Conservation (phyloP, 2,113 vertebrate species). For the Thunnus thynnus region DNA sequence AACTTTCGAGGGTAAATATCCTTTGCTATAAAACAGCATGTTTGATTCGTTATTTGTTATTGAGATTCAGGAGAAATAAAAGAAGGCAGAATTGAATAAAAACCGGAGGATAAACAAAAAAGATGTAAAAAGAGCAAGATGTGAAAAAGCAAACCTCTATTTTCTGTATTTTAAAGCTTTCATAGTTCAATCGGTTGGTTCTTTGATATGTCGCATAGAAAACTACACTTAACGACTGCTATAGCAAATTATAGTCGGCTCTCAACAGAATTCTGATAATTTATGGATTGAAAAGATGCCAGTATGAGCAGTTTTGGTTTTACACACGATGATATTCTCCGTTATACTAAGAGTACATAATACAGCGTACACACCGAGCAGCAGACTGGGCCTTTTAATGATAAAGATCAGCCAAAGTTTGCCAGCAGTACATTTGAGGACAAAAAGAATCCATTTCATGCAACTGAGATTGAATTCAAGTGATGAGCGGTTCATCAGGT, state of each 20-base stretch:
- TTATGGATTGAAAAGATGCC: not conserved
- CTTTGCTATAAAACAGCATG: conserved; percentile 39
- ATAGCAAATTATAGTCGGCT: not conserved
- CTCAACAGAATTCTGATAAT: too few species aligned
- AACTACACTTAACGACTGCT: not conserved
- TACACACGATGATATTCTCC: not conserved
- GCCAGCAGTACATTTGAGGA: not conserved
- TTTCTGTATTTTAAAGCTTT: too few species aligned
- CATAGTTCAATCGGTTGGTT: not conserved
- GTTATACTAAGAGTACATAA: not conserved
- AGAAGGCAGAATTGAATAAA: conserved; percentile 21
- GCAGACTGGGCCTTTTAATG: not conserved
- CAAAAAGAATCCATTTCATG: not conserved
- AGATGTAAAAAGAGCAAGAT: not conserved
- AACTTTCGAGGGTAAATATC: conserved; percentile 60
- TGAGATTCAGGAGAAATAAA: conserved; percentile 22
- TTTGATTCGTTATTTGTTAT: conserved; percentile 43
- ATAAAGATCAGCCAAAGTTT: not conserved
- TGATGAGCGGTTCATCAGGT: conserved; percentile 12
- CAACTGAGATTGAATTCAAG: conserved; percentile 22
- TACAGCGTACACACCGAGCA: not conserved
- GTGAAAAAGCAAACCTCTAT: not conserved
- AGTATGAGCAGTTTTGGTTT: not conserved
- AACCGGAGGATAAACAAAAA: not conserved
- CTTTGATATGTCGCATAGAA: not conserved